Conservation (phyloP, 2,888 invertebrate genomes). For the Apotomis betuletana region DNA sequence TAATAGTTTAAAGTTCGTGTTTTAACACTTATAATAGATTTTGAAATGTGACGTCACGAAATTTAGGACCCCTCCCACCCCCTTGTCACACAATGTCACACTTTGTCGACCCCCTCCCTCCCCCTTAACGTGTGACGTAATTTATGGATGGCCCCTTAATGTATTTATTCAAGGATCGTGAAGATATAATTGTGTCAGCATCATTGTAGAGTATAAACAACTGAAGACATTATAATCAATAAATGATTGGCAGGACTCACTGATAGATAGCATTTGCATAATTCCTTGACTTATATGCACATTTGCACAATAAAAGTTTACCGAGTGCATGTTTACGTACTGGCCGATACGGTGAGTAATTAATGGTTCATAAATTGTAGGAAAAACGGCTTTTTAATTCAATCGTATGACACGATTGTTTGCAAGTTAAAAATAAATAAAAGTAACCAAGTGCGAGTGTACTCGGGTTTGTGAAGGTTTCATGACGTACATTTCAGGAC, state of each 20-base stretch:
- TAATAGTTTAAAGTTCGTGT: too few relatives aligned
- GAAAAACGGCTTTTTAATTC: slow-evolving; percentile 4
- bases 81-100: too few relatives aligned
- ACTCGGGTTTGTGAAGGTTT: too few relatives aligned
- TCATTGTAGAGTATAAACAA: neutral
- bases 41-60: too few relatives aligned
- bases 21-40: too few relatives aligned
- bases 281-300: slow-evolving; percentile 35
- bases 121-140: too few relatives aligned
- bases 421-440: neutral
- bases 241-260: slow-evolving; percentile 23
- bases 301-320: slow-evolving; percentile 17
- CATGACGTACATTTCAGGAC: too few relatives aligned
- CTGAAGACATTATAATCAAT: slow-evolving; percentile 27
- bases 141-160: too few relatives aligned
- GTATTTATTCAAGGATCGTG: too few relatives aligned
- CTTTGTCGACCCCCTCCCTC: too few relatives aligned
- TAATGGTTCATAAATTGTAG: slow-evolving; percentile 17
- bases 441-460: neutral
- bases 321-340: slow-evolving; percentile 15
- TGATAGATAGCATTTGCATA: slow-evolving; percentile 32
- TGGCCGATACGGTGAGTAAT: slow-evolving; percentile 5
- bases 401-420: neutral
- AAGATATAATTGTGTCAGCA: too few relatives aligned
- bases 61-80: too few relatives aligned